phyloP scores from a whole-genome alignment of 2,797 vertebrate genomes.

The Clarias laeviceps region DNA sequence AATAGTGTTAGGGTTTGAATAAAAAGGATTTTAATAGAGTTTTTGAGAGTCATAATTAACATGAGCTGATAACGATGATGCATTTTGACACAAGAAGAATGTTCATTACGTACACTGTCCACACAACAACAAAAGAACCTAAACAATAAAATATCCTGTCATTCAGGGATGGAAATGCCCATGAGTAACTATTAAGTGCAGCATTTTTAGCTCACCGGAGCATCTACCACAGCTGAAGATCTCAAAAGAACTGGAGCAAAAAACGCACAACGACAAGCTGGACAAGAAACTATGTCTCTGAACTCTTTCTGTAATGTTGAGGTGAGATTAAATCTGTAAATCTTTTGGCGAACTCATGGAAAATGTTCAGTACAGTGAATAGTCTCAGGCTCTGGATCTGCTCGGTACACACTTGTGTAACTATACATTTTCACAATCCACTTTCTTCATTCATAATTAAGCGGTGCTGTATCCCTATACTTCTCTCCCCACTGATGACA shows the following conservation, averaged over 20 bases:
- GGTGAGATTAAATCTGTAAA: conserved; percentile 7
- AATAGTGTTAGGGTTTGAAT: conserved; percentile 44
- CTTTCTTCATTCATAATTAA: conserved; percentile 41
- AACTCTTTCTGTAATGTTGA: conserved; percentile 32
- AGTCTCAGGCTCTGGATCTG: conserved; percentile 38
- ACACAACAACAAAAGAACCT: conserved; percentile 45
- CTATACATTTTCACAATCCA: conserved; percentile 34
- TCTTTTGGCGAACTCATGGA: conserved; percentile 1
- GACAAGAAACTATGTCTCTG: conserved; percentile 1
- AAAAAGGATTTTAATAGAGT: conserved; percentile 63
- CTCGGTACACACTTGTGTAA: conserved; percentile 36
- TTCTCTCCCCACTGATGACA: conserved; percentile 34
- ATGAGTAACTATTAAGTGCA: conserved; percentile 23
- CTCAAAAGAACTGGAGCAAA: conserved; percentile 1
- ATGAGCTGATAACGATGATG: conserved; percentile 55
- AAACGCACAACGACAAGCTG: conserved; percentile 6
- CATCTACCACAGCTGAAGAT: conserved; percentile 4
- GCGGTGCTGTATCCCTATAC: conserved; percentile 37
- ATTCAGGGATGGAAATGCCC: conserved; percentile 12
- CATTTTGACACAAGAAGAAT: conserved; percentile 53
- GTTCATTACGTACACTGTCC: conserved; percentile 51
- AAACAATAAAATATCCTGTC: conserved; percentile 35
- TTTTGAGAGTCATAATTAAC: conserved; percentile 60
- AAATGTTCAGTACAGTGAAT: conserved; percentile 47
- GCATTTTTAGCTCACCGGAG: conserved; percentile 12